Evolutionary conservation across 2,113 vertebrate species (phyloP).

Genomic region (Rattus norvegicus): GRCr8 NC_086030.1:35969501-35970000

Average conservation of each 20-base stretch:
- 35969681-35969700: background rate
- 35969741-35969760: background rate
- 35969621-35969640: background rate
- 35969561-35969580: background rate
- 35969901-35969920: background rate
- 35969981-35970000: background rate
- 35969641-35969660: background rate
- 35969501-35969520: background rate
- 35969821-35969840: background rate
- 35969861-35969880: background rate
- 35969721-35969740: rapidly evolving
- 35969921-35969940: background rate
- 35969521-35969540: background rate
- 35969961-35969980: background rate
- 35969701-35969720: background rate
- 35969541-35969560: background rate
- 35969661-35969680: background rate
- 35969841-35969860: background rate
- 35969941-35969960: background rate
- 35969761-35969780: background rate
- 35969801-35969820: background rate
- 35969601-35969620: background rate
- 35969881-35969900: background rate
- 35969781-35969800: background rate
- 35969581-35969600: background rate